Percentiles rank a stretch among this genome's conserved stretches.
Evolutionary conservation across 2,797 vertebrate species (phyloP).

Genomic region (Bovichtus variegatus): DNA sequence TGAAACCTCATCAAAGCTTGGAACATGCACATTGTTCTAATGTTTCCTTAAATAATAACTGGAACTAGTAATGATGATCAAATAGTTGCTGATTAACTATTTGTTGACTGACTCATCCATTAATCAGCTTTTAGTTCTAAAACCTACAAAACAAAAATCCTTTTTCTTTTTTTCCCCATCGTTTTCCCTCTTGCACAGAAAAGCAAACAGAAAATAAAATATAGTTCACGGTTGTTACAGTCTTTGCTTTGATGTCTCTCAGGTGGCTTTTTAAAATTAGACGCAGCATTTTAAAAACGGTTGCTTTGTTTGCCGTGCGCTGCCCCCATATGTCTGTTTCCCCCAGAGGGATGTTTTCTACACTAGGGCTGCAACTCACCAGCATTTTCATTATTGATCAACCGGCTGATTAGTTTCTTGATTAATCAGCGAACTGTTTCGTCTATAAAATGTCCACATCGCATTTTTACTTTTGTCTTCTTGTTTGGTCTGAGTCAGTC

Average conservation of each 20-base stretch:
- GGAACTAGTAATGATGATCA: background rate
- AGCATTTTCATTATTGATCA: background rate
- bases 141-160: background rate
- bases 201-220: conserved; percentile 9
- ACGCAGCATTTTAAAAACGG: background rate
- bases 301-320: background rate
- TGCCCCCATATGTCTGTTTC: background rate
- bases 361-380: background rate
- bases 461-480: too few species aligned
- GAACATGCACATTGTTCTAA: background rate
- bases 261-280: conserved; percentile 5
- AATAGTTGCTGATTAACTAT: background rate
- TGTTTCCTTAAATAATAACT: background rate
- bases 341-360: background rate
- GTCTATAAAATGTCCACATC: background rate
- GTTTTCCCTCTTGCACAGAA: background rate
- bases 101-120: background rate
- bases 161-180: background rate
- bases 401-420: background rate
- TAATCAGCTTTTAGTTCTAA: background rate
- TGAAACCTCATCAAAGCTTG: background rate
- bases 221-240: background rate
- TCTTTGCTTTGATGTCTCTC: conserved; percentile 30
- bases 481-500: too few species aligned
- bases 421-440: background rate